Evolutionary conservation across 2,888 invertebrate genomes (phyloP), one percentile per base, ranked within the genome.

Genomic region (Cylloceria caligata): DNA sequence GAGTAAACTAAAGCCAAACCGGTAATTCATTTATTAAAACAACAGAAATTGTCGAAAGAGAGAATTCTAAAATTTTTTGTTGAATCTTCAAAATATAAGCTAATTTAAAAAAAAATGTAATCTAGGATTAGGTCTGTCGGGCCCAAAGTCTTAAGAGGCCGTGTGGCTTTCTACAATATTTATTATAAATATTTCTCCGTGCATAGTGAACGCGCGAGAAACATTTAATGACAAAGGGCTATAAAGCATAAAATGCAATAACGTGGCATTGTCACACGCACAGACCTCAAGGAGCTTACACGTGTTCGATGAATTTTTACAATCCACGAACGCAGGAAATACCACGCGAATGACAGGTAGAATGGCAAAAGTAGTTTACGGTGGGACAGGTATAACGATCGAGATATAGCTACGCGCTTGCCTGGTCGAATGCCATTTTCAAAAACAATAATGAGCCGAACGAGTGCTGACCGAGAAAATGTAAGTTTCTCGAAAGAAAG

Each of bases 331-430:
- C 19, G 13, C 27, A 21, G 27, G 27, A 42, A 21, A 21, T 19
- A 24, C 34, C 45, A 47, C 47, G 52, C n/a, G 30, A 64, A 64
- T 64, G n/a, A 52, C 71, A 71, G 77, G 77, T 77, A 64, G 64
- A 55, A 55, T 39, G 42, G 60, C 49, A 47, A 42, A n/a, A 45
- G 42, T 49, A 49, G 45, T 49, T 73, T 36, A 68, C 19, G 9
- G 13, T 16, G 36, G n/a, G n/a, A 52, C 62, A 68, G 68, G 76
- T 76, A 64, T 36, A 24, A 5, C 60, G 68, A 39, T 19, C 52
- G 36, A 49, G 42, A 49, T 71, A 36, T 65, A 36, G 55, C 45
- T 30, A 4, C 30, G 9, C 2, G 21, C n/a, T 21, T 24, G 34
- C 13, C 11, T 13, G 27, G 65, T 42, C 16, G 47, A 49, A 34